These are phyloP conservation scores for Sorex maritimensis DNA, from an alignment of 2,797 vertebrate genomes.

Conservation along the genomic window DNA sequence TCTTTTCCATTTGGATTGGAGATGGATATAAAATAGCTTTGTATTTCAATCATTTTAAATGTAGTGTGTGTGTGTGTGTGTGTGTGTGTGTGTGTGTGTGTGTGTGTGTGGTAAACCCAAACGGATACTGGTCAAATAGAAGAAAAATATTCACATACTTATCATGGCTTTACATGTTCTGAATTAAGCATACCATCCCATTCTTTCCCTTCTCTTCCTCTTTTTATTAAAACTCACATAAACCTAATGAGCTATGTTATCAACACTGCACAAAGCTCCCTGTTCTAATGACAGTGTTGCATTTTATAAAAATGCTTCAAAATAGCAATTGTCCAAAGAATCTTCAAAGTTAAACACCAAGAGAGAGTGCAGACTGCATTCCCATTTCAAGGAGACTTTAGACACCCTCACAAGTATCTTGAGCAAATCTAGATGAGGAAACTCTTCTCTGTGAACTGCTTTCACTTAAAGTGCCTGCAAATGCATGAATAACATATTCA, in stretches of 20 bases:
- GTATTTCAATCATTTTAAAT: background rate
- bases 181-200: background rate
- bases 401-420: background rate
- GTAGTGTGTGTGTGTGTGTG: background rate
- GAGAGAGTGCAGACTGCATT: background rate
- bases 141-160: no score
- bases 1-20: background rate
- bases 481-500: constrained; percentile 21
- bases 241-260: background rate
- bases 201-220: background rate
- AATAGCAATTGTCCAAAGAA: constrained; percentile 38
- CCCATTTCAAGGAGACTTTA: background rate
- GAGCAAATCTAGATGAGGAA: background rate
- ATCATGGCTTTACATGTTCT: background rate
- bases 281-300: background rate
- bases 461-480: background rate
- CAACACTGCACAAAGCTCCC: background rate
- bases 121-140: no score
- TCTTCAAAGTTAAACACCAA: constrained; percentile 37
- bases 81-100: background rate
- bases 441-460: background rate
- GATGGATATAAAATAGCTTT: background rate
- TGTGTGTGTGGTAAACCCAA: no score
- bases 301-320: constrained; percentile 60
- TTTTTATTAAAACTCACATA: background rate